Percentiles rank a stretch among this genome's conserved stretches.
These are phyloP conservation scores for Opisthograptis luteolata DNA, from an alignment of 2,888 invertebrate species.

Conservation along the genomic window DNA sequence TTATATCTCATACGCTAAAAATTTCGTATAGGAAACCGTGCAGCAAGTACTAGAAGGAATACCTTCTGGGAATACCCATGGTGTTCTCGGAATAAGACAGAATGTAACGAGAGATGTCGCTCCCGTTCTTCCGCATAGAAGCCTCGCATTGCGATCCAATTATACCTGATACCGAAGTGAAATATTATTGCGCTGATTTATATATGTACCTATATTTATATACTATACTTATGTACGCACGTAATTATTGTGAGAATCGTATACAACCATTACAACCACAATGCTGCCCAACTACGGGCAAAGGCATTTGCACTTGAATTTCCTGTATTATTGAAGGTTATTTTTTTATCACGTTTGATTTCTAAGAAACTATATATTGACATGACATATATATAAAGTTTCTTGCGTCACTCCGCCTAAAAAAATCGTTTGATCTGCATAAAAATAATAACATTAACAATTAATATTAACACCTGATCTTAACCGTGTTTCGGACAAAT, in stretches of 20 bases:
- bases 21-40: slow-evolving; percentile 18
- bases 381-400: too few relatives aligned
- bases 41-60: slow-evolving; percentile 29
- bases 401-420: too few relatives aligned
- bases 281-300: slow-evolving; percentile 58
- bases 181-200: slow-evolving; percentile 71
- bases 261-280: slow-evolving; percentile 56
- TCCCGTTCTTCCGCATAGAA: slow-evolving; percentile 79
- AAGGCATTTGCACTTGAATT: slow-evolving; percentile 50
- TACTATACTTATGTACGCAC: slow-evolving; percentile 44
- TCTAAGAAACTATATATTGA: not conserved
- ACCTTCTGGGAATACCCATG: slow-evolving; percentile 79
- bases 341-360: slow-evolving; percentile 37
- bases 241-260: slow-evolving; percentile 77
- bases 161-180: slow-evolving; percentile 77
- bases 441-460: too few relatives aligned
- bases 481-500: too few relatives aligned
- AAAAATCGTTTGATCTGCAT: too few relatives aligned
- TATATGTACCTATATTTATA: slow-evolving; percentile 6
- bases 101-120: slow-evolving; percentile 78
- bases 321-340: slow-evolving; percentile 50
- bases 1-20: not conserved
- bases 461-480: too few relatives aligned
- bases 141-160: slow-evolving; percentile 79
- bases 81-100: slow-evolving; percentile 78